Base-by-base conservation (phyloP, 2,797 vertebrate species). In the Clarias fuscus region DNA sequence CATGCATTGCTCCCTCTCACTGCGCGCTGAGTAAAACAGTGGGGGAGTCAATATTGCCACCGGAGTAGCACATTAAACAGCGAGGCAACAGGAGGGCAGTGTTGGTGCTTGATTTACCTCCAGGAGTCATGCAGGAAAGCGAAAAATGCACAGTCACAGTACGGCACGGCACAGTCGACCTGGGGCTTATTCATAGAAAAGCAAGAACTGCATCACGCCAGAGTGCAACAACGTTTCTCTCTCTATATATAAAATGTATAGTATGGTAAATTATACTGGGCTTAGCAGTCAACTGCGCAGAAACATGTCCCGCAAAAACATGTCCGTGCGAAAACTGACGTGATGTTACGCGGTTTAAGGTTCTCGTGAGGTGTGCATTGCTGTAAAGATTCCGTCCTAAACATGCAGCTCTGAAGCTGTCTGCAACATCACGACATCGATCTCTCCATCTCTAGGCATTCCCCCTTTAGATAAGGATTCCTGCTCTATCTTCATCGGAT, bases 1-100 rank as follows among this genome's bases (percentile, higher is more conserved):
- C 95, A 85, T 95, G 93, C 95, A 96, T 96, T 90, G 92, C 93
- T 92, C 85, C 89, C 88, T 91, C 89, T 62, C 64, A 43, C 7
- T 76, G 78, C 77, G 48, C 24, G 64, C 67, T 24, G 73, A 27
- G 40, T 53, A 62, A 80, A 91, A 84, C 80, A 83, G 73, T 87
- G 3, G 48, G 40, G 48, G 48, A 48, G 84, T 91, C 91, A 86
- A 90, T 88, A 75, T 40, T 89, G 90, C 86, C 85, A 62, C 90
- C 88, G 43, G 85, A 91, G 65, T 90, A 80, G 75, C 40, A 78
- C 80, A 30, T 87, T 87, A 84, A 56, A 86, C 64, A 89, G 86
- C 83, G 7, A 87, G 88, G 87, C 91, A 91, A 91, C 33, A 65
- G 88, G 33, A 90, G 73, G 5, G 71, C 53, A 56, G 40, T 37